Percentiles rank a stretch among this genome's conserved stretches.
phyloP scores from a whole-genome alignment of 1,140 invertebrate species.

The Ceratoteleas bidentatus region DNA sequence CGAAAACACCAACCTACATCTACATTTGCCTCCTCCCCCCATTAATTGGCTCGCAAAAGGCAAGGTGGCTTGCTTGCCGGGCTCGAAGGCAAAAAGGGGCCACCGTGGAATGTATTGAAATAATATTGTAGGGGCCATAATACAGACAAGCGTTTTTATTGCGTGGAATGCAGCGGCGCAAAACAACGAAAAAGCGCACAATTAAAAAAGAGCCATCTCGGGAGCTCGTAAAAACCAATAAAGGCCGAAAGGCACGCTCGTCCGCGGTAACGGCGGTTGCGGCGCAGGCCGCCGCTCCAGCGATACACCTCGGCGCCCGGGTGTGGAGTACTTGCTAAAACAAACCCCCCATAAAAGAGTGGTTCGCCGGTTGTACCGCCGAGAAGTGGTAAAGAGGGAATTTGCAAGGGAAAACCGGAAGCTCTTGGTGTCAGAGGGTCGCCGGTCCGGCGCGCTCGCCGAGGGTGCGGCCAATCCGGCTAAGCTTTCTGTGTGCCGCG shows the following conservation, averaged over 20 bases:
- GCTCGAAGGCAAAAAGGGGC: constrained; percentile 17
- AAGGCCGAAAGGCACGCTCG: constrained; percentile 76
- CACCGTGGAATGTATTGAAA: constrained; percentile 45
- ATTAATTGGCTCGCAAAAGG: background rate
- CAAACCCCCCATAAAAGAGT: constrained; percentile 75
- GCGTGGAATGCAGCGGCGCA: constrained; percentile 39
- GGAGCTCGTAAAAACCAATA: constrained; percentile 80
- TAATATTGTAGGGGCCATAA: constrained; percentile 55
- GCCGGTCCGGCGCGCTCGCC: constrained; percentile 53
- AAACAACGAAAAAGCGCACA: constrained; percentile 43
- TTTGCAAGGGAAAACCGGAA: constrained; percentile 79
- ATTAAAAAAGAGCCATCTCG: constrained; percentile 72
- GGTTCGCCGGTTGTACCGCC: constrained; percentile 69
- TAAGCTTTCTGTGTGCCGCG: constrained; percentile 44
- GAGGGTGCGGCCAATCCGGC: constrained; percentile 61
- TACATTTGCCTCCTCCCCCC: too few relatives aligned
- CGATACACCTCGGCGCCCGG: constrained; percentile 61
- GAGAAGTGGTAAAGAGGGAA: constrained; percentile 80
- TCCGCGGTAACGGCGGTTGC: constrained; percentile 74
- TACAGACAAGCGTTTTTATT: constrained; percentile 56
- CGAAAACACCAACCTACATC: too few relatives aligned
- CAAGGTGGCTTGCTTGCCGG: too few relatives aligned
- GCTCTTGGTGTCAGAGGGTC: constrained; percentile 76
- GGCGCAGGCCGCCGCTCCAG: constrained; percentile 72
- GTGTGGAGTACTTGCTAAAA: constrained; percentile 77